phyloP scores from a whole-genome alignment of 2,888 invertebrate species.

The Marronus borbonicus region DNA sequence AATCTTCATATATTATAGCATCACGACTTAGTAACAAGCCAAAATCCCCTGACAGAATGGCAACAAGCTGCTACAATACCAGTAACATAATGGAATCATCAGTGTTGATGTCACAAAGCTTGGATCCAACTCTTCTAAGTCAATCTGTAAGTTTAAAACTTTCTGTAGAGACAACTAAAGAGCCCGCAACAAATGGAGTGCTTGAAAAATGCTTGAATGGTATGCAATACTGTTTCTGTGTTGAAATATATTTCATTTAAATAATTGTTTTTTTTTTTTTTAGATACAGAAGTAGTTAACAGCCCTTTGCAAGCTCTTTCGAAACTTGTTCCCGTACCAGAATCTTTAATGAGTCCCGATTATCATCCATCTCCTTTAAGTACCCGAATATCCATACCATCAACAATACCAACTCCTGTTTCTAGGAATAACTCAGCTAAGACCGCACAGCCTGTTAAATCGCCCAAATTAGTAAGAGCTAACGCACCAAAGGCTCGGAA shows the following conservation, averaged over 20 bases:
- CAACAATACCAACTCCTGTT: constrained; percentile 56
- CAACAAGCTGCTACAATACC: constrained; percentile 78
- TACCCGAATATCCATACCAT: constrained; percentile 57
- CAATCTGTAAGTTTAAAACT: constrained; percentile 67
- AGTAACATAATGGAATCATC: constrained; percentile 62
- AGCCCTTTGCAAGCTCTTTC: constrained; percentile 85
- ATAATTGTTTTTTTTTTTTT: background rate
- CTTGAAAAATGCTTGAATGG: constrained; percentile 64
- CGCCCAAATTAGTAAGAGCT: constrained; percentile 48
- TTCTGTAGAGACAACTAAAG: constrained; percentile 49
- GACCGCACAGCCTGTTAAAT: constrained; percentile 48
- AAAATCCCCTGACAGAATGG: constrained; percentile 82
- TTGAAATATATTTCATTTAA: background rate
- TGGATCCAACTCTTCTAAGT: constrained; percentile 75
- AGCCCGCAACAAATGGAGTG: constrained; percentile 55
- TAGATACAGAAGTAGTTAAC: constrained; percentile 68
- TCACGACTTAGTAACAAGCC: constrained; percentile 69
- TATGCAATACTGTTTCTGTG: constrained; percentile 51
- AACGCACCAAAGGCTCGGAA: constrained; percentile 52
- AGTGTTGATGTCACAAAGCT: constrained; percentile 76
- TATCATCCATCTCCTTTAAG: constrained; percentile 71
- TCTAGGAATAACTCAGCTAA: constrained; percentile 60
- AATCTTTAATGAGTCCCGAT: constrained; percentile 89
- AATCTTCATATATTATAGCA: constrained; percentile 62
- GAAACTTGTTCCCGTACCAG: constrained; percentile 90